Evolutionary conservation across 2,113 vertebrate genomes (phyloP).

Genomic region (Mungos mungo): DNA sequence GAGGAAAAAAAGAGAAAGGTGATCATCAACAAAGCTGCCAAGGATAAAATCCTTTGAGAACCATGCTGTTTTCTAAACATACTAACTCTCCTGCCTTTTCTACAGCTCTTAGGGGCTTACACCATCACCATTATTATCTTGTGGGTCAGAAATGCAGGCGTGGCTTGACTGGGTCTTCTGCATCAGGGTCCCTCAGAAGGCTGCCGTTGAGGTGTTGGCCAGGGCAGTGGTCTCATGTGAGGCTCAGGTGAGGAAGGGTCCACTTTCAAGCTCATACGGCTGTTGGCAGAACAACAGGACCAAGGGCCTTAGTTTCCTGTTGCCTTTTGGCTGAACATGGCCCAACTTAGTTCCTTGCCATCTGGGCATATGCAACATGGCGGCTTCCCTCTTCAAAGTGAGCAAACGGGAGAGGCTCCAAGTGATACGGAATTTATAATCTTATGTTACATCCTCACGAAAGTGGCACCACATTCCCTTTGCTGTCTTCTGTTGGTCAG

Average conservation of each 20-base stretch:
- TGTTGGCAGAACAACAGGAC: neutral
- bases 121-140: neutral
- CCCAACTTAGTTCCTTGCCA: neutral
- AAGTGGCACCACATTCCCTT: neutral
- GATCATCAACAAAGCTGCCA: neutral
- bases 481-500: neutral
- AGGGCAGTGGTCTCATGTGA: neutral
- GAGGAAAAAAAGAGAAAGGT: neutral
- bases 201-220: no score
- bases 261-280: fast-evolving
- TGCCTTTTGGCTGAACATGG: neutral
- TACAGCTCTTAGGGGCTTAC: neutral
- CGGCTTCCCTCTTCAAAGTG: no score
- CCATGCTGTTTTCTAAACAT: neutral
- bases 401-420: no score
- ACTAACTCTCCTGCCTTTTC: neutral
- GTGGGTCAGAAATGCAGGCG: neutral
- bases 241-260: neutral
- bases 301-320: neutral
- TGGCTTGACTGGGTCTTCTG: neutral
- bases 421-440: neutral
- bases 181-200: neutral
- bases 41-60: neutral
- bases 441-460: no score
- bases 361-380: no score